Percentiles rank a stretch among this genome's conserved stretches.
phyloP scores from a whole-genome alignment of 2,113 vertebrate species.

The Ibidorhyncha struthersii region DNA sequence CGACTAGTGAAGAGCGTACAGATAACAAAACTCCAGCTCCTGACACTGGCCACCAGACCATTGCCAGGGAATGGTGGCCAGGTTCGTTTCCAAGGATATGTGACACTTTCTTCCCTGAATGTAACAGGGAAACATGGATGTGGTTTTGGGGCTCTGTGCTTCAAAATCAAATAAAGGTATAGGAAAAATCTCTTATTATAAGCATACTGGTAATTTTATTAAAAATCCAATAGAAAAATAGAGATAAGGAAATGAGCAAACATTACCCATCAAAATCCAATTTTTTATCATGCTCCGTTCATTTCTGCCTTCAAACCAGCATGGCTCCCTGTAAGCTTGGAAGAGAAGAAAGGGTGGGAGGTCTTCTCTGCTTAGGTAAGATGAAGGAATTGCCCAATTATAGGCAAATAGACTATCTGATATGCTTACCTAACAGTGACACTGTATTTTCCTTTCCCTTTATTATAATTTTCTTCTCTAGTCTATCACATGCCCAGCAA shows the following conservation, averaged over 20 bases:
- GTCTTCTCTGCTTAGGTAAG: not conserved
- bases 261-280: not conserved
- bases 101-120: not conserved
- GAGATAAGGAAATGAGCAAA: not conserved
- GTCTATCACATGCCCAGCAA: not conserved
- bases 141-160: not conserved
- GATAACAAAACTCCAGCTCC: not conserved
- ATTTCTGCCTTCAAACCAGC: not conserved
- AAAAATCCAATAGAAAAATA: not conserved
- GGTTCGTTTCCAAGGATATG: not conserved
- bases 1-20: not conserved
- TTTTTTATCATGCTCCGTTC: not conserved
- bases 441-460: not conserved
- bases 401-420: not conserved
- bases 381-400: not conserved
- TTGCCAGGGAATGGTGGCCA: not conserved
- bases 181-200: not conserved
- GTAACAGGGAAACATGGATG: not conserved
- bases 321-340: not conserved
- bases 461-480: not conserved
- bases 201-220: not conserved
- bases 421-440: not conserved
- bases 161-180: not conserved
- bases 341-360: not conserved
- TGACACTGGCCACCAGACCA: not conserved